Percentiles rank a stretch among this genome's conserved stretches.
Conservation (phyloP, 2,113 vertebrate genomes). For the Clinocottus analis region DNA sequence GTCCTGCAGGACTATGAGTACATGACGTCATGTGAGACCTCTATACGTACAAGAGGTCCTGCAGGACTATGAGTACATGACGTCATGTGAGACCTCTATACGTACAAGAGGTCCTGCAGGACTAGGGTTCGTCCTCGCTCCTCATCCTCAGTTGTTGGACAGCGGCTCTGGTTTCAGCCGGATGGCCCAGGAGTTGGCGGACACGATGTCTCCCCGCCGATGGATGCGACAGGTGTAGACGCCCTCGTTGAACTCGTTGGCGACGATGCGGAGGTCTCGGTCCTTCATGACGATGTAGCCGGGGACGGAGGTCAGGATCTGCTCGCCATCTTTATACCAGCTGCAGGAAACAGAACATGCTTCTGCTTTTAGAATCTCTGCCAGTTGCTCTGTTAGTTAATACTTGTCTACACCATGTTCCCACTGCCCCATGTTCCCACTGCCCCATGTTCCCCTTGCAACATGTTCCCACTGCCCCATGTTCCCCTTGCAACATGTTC, state of each 20-base stretch:
- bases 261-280: slow-evolving; percentile 81
- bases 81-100: not conserved
- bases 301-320: slow-evolving; percentile 79
- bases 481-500: too few relatives aligned
- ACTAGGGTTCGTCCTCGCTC: not conserved
- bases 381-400: too few relatives aligned
- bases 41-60: too few relatives aligned
- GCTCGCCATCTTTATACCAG: slow-evolving; percentile 88
- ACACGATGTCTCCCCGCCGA: slow-evolving; percentile 64
- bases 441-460: too few relatives aligned
- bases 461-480: too few relatives aligned
- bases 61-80: not conserved
- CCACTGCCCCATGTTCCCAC: too few relatives aligned
- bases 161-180: slow-evolving; percentile 76
- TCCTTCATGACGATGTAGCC: slow-evolving; percentile 83
- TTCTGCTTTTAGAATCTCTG: not conserved
- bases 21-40: too few relatives aligned
- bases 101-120: not conserved
- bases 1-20: too few relatives aligned
- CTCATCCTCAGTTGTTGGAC: slow-evolving; percentile 72
- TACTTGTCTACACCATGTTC: too few relatives aligned
- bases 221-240: slow-evolving; percentile 85
- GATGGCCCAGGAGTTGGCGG: slow-evolving; percentile 85
- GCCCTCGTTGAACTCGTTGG: slow-evolving; percentile 85
- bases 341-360: slow-evolving; percentile 57